phyloP scores from a whole-genome alignment of 2,113 vertebrate genomes.

The Orycteropus afer region DNA sequence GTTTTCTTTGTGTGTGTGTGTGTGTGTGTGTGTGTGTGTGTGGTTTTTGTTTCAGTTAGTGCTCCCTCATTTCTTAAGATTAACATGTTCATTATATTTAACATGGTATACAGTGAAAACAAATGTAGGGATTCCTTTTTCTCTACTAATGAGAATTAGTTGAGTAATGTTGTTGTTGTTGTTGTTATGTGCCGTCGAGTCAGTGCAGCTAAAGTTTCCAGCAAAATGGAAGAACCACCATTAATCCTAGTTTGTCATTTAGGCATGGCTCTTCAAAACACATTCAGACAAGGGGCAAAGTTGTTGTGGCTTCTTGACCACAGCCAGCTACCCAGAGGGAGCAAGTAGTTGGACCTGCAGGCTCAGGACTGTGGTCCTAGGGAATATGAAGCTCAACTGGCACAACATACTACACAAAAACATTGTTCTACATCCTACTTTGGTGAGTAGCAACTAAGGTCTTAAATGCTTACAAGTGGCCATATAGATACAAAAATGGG shows the following conservation, averaged over 20 bases:
- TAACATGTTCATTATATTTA: not conserved
- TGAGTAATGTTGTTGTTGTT: not conserved
- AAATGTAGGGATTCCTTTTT: slow-evolving; percentile 39
- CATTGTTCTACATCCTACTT: no score
- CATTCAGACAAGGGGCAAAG: slow-evolving; percentile 69
- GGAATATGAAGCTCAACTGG: no score
- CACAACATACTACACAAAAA: no score
- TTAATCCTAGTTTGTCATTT: not conserved
- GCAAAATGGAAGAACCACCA: slow-evolving; percentile 32
- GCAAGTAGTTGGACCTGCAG: no score
- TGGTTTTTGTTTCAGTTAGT: not conserved
- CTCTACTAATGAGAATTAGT: slow-evolving; percentile 27
- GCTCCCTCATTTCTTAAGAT: slow-evolving; percentile 12
- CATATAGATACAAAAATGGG: no score
- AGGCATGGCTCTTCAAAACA: slow-evolving; percentile 57
- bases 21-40: not conserved
- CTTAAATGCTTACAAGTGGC: no score
- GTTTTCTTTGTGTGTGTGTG: not conserved
- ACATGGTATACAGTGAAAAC: not conserved
- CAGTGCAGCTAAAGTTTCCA: slow-evolving; percentile 37
- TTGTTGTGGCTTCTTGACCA: no score
- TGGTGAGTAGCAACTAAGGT: no score
- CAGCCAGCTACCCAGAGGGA: no score
- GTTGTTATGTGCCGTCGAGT: no score
- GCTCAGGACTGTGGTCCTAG: no score